Conservation (phyloP, 2,113 vertebrate species). For the Coracopsis vasa region DNA sequence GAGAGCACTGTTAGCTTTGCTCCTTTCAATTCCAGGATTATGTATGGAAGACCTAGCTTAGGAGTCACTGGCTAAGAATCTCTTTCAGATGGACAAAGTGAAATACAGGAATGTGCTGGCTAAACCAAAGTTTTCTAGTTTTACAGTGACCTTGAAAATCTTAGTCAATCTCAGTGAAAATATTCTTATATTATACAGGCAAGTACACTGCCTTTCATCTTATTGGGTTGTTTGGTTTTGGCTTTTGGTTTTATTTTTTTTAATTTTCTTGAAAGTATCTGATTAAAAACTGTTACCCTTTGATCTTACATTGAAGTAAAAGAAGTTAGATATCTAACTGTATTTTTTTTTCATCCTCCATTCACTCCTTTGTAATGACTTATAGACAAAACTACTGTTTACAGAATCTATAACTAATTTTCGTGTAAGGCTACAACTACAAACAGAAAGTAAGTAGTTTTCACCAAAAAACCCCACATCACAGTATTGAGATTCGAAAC, state of each 20-base stretch:
- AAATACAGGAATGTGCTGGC: background rate
- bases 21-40: background rate
- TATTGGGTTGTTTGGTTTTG: no score
- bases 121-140: background rate
- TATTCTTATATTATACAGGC: background rate
- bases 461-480: background rate
- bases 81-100: background rate
- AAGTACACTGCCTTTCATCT: background rate
- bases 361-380: background rate
- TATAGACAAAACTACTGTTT: background rate
- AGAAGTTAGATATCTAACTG: rapidly evolving
- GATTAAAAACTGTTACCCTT: background rate
- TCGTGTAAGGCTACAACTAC: background rate
- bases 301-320: background rate
- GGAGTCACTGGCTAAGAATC: background rate
- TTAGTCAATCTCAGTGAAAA: background rate
- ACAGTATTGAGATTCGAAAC: background rate
- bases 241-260: no score
- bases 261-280: background rate
- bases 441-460: background rate
- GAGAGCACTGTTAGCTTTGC: background rate
- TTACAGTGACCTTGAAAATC: background rate
- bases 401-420: background rate
- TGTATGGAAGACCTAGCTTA: rapidly evolving
- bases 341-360: background rate